phyloP scores from a whole-genome alignment of 2,113 vertebrate species.

The Oreochromis tanganicae region DNA sequence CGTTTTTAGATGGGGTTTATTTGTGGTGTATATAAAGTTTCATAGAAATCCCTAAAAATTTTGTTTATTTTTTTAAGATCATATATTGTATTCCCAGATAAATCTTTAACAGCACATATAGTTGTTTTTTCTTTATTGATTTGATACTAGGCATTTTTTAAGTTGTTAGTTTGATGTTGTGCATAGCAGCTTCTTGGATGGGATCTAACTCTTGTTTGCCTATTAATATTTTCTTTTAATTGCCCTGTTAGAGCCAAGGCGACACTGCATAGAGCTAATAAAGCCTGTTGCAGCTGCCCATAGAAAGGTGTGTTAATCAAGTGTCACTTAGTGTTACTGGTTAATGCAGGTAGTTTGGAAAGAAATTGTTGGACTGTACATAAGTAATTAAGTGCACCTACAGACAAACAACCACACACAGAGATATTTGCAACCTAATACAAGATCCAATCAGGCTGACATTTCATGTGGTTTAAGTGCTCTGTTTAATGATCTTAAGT shows the following conservation, averaged over 20 bases:
- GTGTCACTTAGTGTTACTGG: background rate
- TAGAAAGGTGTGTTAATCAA: background rate
- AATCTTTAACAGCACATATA: no score
- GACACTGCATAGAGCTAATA: no score
- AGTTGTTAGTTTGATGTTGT: background rate
- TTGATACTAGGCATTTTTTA: background rate
- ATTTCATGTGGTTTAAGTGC: background rate
- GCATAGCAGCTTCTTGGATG: background rate
- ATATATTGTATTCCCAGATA: no score
- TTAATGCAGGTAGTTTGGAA: background rate
- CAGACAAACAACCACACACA: background rate
- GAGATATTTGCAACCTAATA: background rate
- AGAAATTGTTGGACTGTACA: background rate
- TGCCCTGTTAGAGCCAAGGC: background rate
- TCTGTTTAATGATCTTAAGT: background rate
- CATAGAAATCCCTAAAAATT: no score
- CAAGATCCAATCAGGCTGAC: background rate
- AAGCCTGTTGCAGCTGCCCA: background rate
- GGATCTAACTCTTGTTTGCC: background rate
- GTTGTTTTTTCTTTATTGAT: no score
- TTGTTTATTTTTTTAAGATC: no score
- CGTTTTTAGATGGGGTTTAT: no score
- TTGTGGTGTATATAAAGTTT: no score
- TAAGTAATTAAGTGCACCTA: background rate
- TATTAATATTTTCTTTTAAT: background rate